These are phyloP conservation scores for Gorsachius goisagi DNA, from an alignment of 2,113 vertebrate species.

Conservation along the genomic window DNA sequence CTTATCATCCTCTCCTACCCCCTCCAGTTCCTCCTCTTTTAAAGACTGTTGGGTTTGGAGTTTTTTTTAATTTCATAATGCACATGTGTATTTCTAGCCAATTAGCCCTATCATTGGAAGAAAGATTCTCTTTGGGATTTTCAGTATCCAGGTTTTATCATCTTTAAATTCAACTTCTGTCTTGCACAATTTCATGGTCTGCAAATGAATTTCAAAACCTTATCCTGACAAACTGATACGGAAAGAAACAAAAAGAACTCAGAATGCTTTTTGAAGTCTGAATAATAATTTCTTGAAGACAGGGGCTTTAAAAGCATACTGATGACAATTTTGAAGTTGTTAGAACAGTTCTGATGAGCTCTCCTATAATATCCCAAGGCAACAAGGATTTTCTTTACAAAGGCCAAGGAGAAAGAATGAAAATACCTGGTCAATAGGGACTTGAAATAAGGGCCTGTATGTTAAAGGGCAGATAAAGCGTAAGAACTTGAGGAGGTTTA, in stretches of 20 bases:
- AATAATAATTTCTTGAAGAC: neutral
- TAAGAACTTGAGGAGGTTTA: conserved; percentile 46
- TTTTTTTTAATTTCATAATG: neutral
- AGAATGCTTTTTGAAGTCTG: neutral
- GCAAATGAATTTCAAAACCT: neutral
- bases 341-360: neutral
- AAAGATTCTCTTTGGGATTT: neutral
- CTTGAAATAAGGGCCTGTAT: conserved; percentile 56
- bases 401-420: conserved; percentile 45
- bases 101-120: neutral
- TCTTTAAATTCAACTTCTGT: neutral
- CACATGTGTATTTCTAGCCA: neutral
- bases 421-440: conserved; percentile 55
- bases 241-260: neutral
- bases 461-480: conserved; percentile 65
- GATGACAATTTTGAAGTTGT: neutral
- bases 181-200: neutral
- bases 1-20: neutral
- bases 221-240: neutral
- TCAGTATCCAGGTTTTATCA: neutral
- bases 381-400: conserved; percentile 53
- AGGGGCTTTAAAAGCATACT: neutral
- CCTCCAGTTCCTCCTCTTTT: neutral
- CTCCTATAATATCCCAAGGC: neutral
- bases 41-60: rapidly evolving